Evolutionary conservation across 1,140 invertebrate species (phyloP), one percentile per base, ranked within the genome.

Genomic region (Orussus abietinus): DNA sequence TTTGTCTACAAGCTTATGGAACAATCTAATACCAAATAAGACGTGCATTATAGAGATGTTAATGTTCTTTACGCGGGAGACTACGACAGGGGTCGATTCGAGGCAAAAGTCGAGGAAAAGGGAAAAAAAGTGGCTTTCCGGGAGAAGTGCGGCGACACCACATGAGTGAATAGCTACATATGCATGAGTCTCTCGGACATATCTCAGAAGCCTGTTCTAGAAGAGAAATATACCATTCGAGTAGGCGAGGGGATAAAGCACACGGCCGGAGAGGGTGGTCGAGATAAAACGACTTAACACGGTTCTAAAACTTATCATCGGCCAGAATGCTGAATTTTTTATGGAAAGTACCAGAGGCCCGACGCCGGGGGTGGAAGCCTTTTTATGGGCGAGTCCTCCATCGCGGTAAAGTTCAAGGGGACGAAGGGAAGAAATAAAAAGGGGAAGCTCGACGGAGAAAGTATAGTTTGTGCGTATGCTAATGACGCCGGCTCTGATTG

Each of bases 401-500:
- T n/a, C n/a, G n/a, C 22, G 6, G 22, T n/a, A 6, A 25, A 25
- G 22, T 25, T n/a, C n/a, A n/a, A n/a, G 22, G 22, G 22, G n/a
- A 25, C 6, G 22, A 25, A 25, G 22, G 22, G 22, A n/a, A 7
- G 22, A 25, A 25, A 25, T 25, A 25, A 25, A 25, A 25, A 25
- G 22, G 22, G 22, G 22, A 25, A n/a, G 22, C 22, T 25, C n/a
- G 22, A 25, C n/a, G n/a, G 22, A 25, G 22, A 25, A 25, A 25
- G n/a, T n/a, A 25, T 25, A n/a, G 22, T 36, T 47, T 49, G 48
- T 48, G 47, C 54, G 55, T 64, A 66, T 64, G 62, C 62, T 64
- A 64, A 64, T 67, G 54, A 42, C 52, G 35, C 51, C 38, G 39
- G 52, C 45, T 49, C 39, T 45, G 63, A 68, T 68, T 64, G 53